Base-by-base conservation (phyloP, 2,888 invertebrate genomes). In the Bibio marci region DNA sequence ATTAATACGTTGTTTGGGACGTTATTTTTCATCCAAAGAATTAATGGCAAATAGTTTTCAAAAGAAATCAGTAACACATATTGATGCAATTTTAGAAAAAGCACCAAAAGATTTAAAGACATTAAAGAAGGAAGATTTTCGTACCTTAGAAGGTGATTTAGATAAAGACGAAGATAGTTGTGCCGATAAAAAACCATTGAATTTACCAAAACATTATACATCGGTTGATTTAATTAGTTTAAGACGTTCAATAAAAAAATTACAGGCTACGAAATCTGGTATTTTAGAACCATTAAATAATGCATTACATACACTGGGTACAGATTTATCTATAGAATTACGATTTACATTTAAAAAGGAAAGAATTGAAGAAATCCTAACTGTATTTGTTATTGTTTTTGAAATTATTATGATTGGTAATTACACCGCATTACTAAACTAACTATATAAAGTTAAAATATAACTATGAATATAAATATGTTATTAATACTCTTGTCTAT, bases 151-250 rank as follows among this genome's bases (percentile, higher is more conserved):
- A 55, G 76, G 74, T 38, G 88, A 90, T 55, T 72, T 76, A 46
- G 90, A 91, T 50, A 90, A 90, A 62, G 90, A 90, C 54, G 77
- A 80, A 50, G 88, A 90, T 52, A 76, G 80, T 50, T 69, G 74
- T 43, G 47, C 46, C 10, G 57, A 57, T 41, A 51, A 54, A 30
- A 37, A 43, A 32, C 33, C 27, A 25, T 30, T 40, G 15, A 33
- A 39, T 5, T 37, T 43, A 14, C 30, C 39, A 10, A 27, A 14
- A 13, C 45, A 46, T 37, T 50, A 56, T 30, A 56, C 56, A n/a
- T 48, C 48, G 13, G 55, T 86, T n/a, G 86, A 87, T 58, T 67
- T 83, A 37, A 46, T 46, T 3, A 57, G 59, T 31, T 44, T 63
- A 51, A 58, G 66, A 10, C 61, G 63, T 34, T 56, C 63, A 27